These are phyloP conservation scores for Saturnia pavonia DNA, from an alignment of 2,888 invertebrate species.

Conservation along the genomic window DNA sequence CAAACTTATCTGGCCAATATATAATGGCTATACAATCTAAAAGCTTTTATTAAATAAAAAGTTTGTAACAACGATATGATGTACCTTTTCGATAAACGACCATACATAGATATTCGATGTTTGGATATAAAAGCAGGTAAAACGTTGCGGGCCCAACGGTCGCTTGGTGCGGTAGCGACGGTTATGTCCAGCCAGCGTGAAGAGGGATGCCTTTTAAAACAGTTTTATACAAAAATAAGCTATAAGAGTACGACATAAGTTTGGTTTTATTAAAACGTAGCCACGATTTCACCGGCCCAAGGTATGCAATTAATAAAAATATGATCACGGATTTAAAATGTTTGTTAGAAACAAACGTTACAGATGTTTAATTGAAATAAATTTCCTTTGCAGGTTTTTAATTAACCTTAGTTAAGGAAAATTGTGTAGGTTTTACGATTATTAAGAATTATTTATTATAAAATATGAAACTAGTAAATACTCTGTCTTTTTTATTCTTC, in stretches of 20 bases:
- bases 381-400: not conserved
- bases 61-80: too few relatives aligned
- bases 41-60: too few relatives aligned
- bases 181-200: slow-evolving; percentile 70
- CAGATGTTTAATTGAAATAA: not conserved
- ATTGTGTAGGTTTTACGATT: not conserved
- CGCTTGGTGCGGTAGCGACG: slow-evolving; percentile 48
- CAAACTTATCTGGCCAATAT: not conserved
- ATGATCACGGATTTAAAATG: not conserved
- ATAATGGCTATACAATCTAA: not conserved
- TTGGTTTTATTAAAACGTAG: not conserved
- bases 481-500: too few relatives aligned
- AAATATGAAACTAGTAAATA: too few relatives aligned
- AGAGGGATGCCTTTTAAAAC: slow-evolving; percentile 55
- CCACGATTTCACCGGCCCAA: not conserved
- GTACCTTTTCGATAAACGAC: not conserved
- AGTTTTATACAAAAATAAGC: slow-evolving; percentile 26
- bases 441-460: not conserved
- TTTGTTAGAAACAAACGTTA: slow-evolving; percentile 3
- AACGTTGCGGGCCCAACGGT: slow-evolving; percentile 55
- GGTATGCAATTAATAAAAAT: slow-evolving; percentile 7
- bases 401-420: not conserved
- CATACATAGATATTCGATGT: not conserved
- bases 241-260: slow-evolving; percentile 17
- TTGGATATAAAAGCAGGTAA: slow-evolving; percentile 25